Evolutionary conservation across 2,888 invertebrate genomes (phyloP), one percentile per base, ranked within the genome.

Genomic region (Lepidochrysops patricia): DNA sequence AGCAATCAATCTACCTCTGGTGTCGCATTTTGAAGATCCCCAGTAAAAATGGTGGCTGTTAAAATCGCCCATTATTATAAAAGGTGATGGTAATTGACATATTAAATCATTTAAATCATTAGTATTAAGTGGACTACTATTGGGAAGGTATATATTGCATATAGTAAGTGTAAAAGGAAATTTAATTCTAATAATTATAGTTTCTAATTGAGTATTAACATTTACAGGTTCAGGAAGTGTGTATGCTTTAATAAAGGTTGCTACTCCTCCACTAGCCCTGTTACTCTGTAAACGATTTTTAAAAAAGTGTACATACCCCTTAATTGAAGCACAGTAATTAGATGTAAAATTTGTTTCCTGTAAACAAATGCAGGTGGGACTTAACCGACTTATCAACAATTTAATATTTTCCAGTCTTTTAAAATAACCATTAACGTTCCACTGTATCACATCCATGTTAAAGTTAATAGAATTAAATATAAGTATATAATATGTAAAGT

Each of bases 101-200:
- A 35, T 35, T 6, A 15, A 35, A 7, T 32, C n/a, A n/a, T n/a
- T n/a, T n/a, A n/a, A n/a, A n/a, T n/a, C n/a, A n/a, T n/a, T n/a
- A n/a, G n/a, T n/a, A n/a, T n/a, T n/a, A n/a, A n/a, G n/a, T n/a
- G n/a, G n/a, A n/a, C 4, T 15, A 57, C 63, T 63, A 54, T 61
- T 63, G 6, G 63, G 60, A 48, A 63, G 58, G 25, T 63, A 63
- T 27, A 63, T 56, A 43, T 63, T 61, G 25, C 61, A 63, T 32
- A 63, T 52, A n/a, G n/a, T n/a, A n/a, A n/a, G n/a, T 27, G 63
- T 61, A 12, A 61, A 4, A 57, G 60, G n/a, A n/a, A n/a, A n/a
- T 58, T 59, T 60, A 54, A 58, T 56, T 57, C 23, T 48, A 35
- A 64, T 37, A 23, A 59, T 57, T 19, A 60, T 52, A 43, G 37